Evolutionary conservation across 2,888 invertebrate species (phyloP).

Genomic region (Mellilla xanthometata): DNA sequence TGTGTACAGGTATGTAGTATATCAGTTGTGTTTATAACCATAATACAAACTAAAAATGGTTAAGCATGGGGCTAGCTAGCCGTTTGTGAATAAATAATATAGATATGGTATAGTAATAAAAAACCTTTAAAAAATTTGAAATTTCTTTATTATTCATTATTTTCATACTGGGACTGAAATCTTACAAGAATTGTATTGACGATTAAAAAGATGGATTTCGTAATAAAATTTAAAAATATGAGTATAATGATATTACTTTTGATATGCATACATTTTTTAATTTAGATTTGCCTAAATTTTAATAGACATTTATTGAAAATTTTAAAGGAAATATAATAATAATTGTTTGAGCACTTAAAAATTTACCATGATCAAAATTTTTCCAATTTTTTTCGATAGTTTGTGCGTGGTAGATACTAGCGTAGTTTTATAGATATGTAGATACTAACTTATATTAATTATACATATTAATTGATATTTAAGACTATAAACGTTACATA

Average conservation of each 20-base stretch:
- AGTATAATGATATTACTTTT: slow-evolving; percentile 45
- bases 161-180: slow-evolving; percentile 38
- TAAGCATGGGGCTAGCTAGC: no score
- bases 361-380: slow-evolving; percentile 19
- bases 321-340: no score
- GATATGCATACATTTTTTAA: slow-evolving; percentile 46
- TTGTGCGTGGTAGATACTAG: slow-evolving; percentile 55
- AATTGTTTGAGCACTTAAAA: neutral
- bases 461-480: no score
- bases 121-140: slow-evolving; percentile 16
- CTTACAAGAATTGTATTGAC: slow-evolving; percentile 32
- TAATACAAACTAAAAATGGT: no score
- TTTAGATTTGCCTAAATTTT: slow-evolving; percentile 13
- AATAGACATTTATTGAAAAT: neutral
- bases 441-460: slow-evolving; percentile 32
- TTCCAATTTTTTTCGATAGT: slow-evolving; percentile 42
- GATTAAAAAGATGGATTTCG: slow-evolving; percentile 26
- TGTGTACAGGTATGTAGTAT: no score
- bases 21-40: no score
- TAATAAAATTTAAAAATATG: slow-evolving; percentile 17
- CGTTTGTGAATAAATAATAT: no score
- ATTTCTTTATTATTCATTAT: slow-evolving; percentile 26
- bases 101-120: no score
- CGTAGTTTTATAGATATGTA: slow-evolving; percentile 17
- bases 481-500: no score